A percentile compares a stretch with the other conserved stretches of the same genome.
phyloP scores from a whole-genome alignment of 2,797 vertebrate genomes.

The Micromesistius poutassou region DNA sequence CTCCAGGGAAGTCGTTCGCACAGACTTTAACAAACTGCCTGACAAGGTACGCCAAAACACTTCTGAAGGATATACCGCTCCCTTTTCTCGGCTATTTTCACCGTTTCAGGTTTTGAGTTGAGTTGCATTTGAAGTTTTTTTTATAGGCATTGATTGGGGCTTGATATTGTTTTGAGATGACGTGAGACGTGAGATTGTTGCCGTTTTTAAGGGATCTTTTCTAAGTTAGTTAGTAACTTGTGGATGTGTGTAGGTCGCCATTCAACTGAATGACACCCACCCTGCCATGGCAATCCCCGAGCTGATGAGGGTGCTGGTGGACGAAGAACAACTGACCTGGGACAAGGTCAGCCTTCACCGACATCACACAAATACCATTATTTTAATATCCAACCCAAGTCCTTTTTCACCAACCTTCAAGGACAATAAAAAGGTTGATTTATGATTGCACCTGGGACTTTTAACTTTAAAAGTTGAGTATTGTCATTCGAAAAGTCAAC shows the following conservation, averaged over 20 bases:
- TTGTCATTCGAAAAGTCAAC: not conserved
- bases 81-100: not conserved
- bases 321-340: constrained; percentile 88
- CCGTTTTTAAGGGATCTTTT: constrained; percentile 15
- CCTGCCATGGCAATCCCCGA: constrained; percentile 94
- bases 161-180: not conserved
- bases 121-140: not conserved
- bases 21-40: constrained; percentile 86
- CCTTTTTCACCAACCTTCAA: not conserved
- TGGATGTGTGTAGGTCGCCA: constrained; percentile 82
- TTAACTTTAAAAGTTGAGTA: not conserved
- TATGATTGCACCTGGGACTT: not conserved
- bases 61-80: not conserved
- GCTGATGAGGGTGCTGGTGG: constrained; percentile 92
- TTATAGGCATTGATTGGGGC: not conserved
- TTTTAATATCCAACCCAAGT: not conserved
- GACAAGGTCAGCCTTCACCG: constrained; percentile 75
- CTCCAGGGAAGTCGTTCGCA: constrained; percentile 88
- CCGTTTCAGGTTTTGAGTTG: not conserved
- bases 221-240: constrained; percentile 4
- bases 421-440: not conserved
- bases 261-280: constrained; percentile 97
- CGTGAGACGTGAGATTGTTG: not conserved
- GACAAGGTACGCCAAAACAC: constrained; percentile 81
- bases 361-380: not conserved